Base-by-base conservation (phyloP, 2,888 invertebrate genomes). In the Autographa pulchrina region DNA sequence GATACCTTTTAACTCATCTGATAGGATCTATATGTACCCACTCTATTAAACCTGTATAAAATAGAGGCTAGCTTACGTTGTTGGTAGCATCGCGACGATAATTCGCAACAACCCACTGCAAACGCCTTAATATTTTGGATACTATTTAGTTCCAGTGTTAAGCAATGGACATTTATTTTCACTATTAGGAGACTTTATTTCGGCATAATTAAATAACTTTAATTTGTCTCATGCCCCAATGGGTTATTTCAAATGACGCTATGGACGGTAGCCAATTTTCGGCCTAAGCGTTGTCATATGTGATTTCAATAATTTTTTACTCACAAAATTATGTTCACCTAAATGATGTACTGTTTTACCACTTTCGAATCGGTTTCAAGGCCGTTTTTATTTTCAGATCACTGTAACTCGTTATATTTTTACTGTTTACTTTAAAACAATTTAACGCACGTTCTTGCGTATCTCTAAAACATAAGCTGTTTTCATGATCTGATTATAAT, bases 361-460 rank as follows among this genome's bases (percentile, higher is more conserved):
- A 56, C 20, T 43, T 64, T 70, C 20, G 68, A 59, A 41, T 80
- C 3, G 62, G 32, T 68, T 71, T 31, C 71, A 77, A 68, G 63
- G 63, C 48, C 25, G 31, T 65, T 68, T 65, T 76, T 75, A 77
- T 77, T 78, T 78, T 63, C 59, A 72, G 72, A 69, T 71, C 60
- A 76, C 52, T 71, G 66, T 66, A 68, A 68, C 20, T 20, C 65
- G 65, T 62, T 61, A 66, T 77, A 72, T 71, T 72, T 80, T 70
- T 52, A 68, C 58, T 65, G 81, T 72, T 80, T 72, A 72, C 60
- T 67, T 69, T 56, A 76, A 76, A 70, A 80, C 58, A 68, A 68
- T 70, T 71, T 77, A 65, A 67, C 69, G 64, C 60, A 68, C 43
- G 38, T 63, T 72, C 77, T 81, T 62, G 56, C 54, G 62, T 75